These are phyloP conservation scores for Picathartes gymnocephalus DNA, from an alignment of 2,113 vertebrate genomes.

Conservation along the genomic window DNA sequence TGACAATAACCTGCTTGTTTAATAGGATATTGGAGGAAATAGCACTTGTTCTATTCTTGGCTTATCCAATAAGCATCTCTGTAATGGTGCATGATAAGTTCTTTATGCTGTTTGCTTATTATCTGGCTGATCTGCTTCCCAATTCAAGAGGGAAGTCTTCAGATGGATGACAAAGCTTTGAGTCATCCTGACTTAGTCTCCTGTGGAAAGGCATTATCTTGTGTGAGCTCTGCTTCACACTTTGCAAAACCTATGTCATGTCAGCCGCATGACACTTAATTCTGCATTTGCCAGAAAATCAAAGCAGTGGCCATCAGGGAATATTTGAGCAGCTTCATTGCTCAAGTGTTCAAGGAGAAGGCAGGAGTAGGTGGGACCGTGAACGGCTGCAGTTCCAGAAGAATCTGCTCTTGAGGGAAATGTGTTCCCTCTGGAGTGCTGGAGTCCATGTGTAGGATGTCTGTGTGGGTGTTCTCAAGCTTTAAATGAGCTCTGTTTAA, in stretches of 20 bases:
- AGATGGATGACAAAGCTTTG: constrained; percentile 41
- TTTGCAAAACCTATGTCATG: background rate
- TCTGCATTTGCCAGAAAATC: background rate
- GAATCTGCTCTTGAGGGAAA: background rate
- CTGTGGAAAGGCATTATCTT: constrained; percentile 46
- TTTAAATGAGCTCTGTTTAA: background rate
- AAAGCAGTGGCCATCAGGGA: background rate
- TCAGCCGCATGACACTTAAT: background rate
- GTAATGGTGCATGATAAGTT: background rate
- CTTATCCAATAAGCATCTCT: constrained; percentile 56
- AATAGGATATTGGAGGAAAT: constrained; percentile 46
- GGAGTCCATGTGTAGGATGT: background rate
- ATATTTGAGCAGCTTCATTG: background rate
- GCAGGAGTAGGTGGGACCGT: background rate
- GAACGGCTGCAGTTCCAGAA: background rate
- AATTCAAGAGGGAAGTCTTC: constrained; percentile 36
- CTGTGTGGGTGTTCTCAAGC: background rate
- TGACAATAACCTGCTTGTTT: constrained; percentile 7
- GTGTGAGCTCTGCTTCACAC: constrained; percentile 14
- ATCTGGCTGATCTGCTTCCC: constrained; percentile 26
- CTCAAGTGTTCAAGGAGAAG: background rate
- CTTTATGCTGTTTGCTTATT: constrained; percentile 39
- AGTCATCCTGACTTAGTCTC: constrained; percentile 25
- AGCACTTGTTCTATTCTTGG: constrained; percentile 61
- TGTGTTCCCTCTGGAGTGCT: background rate